Base-by-base conservation (phyloP, 2,888 invertebrate genomes). In the Synergus gifuensis region DNA sequence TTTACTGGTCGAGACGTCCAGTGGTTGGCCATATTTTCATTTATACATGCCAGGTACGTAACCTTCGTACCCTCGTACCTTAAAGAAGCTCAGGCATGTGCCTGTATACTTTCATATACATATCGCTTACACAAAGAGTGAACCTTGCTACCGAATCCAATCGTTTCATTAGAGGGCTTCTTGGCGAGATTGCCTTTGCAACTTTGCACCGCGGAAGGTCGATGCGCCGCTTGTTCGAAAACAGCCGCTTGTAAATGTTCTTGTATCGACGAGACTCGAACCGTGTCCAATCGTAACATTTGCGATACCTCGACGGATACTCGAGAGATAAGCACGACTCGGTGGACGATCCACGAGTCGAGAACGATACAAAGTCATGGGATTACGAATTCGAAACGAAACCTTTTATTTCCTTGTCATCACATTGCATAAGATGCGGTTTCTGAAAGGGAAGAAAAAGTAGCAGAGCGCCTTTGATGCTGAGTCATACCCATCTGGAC, bases 141-240 rank as follows among this genome's bases (percentile, higher is more conserved):
- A 60, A 62, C 28, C 76, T 76, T 76, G 76, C 76, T 76, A 81
- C 81, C 84, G 84, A 82, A 79, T 81, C 86, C 80, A 85, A 86
- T 86, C 81, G 82, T 76, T 86, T 87, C 84, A 83, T 84, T 83
- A 80, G 49, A 69, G 83, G 63, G 62, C 84, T 85, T 87, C 87
- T 81, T 80, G 62, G 46, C 18, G 62, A 76, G 76, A 63, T 60
- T 62, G 62, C 54, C 62, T 76, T 62, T 76, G 60, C 46, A 58
- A 40, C 58, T 76, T 76, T 76, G 76, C 42, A 40, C 60, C 42
- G 60, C 60, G 28, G 62, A 63, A 76, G 62, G 46, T 62, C 62
- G 76, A 76, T 46, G 62, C 28, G 60, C 76, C 22, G 60, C 62
- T 60, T 62, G 42, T 76, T 76, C 62, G 42, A 42, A 76, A 60